Evolutionary conservation across 2,113 vertebrate genomes (phyloP).

Genomic region (Chionis minor): DNA sequence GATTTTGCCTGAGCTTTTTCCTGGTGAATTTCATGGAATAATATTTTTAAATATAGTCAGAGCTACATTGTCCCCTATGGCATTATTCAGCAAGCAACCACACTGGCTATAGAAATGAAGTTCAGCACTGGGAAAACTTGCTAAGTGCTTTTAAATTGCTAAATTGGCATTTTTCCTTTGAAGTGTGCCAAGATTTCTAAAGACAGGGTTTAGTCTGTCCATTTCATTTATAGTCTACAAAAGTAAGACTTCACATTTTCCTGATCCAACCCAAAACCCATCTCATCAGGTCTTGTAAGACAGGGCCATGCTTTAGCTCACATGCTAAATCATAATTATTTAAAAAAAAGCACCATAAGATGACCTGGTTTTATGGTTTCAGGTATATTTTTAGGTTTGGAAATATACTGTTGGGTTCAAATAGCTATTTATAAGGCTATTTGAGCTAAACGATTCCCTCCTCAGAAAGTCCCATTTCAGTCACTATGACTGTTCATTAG

Average conservation of each 20-base stretch:
- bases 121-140: slow-evolving; percentile 31
- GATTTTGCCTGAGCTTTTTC: neutral
- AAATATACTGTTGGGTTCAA: neutral
- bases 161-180: slow-evolving; percentile 38
- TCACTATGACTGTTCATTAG: neutral
- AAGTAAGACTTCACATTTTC: slow-evolving; percentile 2
- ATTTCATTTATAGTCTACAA: neutral
- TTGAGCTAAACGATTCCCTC: neutral
- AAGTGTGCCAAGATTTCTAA: slow-evolving; percentile 31
- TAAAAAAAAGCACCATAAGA: neutral
- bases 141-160: slow-evolving; percentile 51
- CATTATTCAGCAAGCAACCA: slow-evolving; percentile 39
- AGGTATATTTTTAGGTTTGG: neutral
- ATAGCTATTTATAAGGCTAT: neutral
- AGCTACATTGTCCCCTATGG: slow-evolving; percentile 7
- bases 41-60: slow-evolving; percentile 36
- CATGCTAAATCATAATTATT: neutral
- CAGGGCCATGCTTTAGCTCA: neutral
- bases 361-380: neutral
- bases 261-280: neutral
- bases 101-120: neutral
- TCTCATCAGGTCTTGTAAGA: neutral
- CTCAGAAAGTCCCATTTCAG: neutral
- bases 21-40: slow-evolving; percentile 25
- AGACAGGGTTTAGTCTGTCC: neutral